Evolutionary conservation across 1,140 invertebrate species (phyloP), one percentile per base, ranked within the genome.

Genomic region (Drosophila insularis): DNA sequence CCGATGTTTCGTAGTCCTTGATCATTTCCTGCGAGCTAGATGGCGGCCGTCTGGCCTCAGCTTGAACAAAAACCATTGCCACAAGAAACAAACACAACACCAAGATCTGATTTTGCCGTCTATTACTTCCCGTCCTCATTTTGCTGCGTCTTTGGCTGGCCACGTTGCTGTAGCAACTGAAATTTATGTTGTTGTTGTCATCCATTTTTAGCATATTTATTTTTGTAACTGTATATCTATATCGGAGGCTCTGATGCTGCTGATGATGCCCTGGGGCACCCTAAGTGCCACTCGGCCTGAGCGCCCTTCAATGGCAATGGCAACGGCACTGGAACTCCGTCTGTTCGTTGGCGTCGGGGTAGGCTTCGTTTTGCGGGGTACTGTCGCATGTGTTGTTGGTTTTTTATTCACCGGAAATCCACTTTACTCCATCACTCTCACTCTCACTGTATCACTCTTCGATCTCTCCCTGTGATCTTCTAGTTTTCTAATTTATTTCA

Each of bases 321-420:
- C 71, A 32, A 66, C 66, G 54, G 55, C 61, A 76, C 71, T 78
- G 62, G 64, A 76, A 63, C 56, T 73, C 68, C 14, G 17, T 63
- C 35, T 11, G 35, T 37, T 37, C 53, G 71, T 54, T 21, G 71
- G 43, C 19, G 43, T 50, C 43, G 43, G 43, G 43, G 43, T 50
- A 50, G 43, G 43, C 43, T 50, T 50, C 43, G 43, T 35, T 35
- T 58, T 14, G 14, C 55, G 17, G 64, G 62, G 68, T 11, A 73
- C 69, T 80, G 76, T 74, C 84, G 77, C 82, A 82, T 80, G 58
- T 85, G 80, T 66, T 69, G 68, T 68, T 70, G 65, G 66, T 82
- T 76, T 68, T 87, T 74, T 81, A 85, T 90, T 90, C 84, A 90
- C 89, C 89, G 89, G 89, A 90, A 90, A 90, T 90, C 81, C 89